Percentiles rank a stretch among this genome's conserved stretches.
Conservation (phyloP, 1,140 invertebrate species). For the Gonatopus flavifemur region DNA sequence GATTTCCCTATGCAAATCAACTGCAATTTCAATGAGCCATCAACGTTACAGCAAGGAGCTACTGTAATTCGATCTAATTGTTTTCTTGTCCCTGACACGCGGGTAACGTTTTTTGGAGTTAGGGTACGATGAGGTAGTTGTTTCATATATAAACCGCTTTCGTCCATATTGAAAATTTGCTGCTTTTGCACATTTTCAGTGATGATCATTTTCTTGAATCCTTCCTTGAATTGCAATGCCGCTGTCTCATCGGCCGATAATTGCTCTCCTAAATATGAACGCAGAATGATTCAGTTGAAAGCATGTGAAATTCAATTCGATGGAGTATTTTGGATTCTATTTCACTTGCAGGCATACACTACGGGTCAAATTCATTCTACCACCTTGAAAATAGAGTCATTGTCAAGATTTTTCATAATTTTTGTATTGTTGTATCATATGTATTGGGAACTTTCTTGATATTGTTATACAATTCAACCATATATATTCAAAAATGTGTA, state of each 20-base stretch:
- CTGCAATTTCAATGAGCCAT: constrained; percentile 25
- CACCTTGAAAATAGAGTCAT: too few species aligned
- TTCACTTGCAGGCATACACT: too few species aligned
- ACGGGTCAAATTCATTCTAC: too few species aligned
- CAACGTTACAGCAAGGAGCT: constrained; percentile 21
- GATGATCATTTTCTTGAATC: constrained; percentile 1
- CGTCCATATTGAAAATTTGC: constrained; percentile 24
- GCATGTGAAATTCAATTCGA: too few species aligned
- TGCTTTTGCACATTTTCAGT: constrained; percentile 4
- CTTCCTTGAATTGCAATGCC: not conserved
- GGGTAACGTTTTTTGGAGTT: not conserved
- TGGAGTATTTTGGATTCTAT: too few species aligned
- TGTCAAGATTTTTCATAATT: too few species aligned
- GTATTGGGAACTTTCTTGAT: too few species aligned
- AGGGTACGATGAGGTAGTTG: constrained; percentile 8
- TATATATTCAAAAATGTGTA: too few species aligned
- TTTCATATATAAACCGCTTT: constrained; percentile 22
- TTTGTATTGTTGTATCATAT: too few species aligned
- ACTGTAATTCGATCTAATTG: constrained; percentile 19
- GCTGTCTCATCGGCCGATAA: not conserved
- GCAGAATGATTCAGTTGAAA: too few species aligned
- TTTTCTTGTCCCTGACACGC: constrained; percentile 16
- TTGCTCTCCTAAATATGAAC: too few species aligned
- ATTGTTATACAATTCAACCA: too few species aligned
- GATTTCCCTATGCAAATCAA: constrained; percentile 29